Base-by-base conservation (phyloP, 2,888 invertebrate genomes). In the Luperina nickerlii region DNA sequence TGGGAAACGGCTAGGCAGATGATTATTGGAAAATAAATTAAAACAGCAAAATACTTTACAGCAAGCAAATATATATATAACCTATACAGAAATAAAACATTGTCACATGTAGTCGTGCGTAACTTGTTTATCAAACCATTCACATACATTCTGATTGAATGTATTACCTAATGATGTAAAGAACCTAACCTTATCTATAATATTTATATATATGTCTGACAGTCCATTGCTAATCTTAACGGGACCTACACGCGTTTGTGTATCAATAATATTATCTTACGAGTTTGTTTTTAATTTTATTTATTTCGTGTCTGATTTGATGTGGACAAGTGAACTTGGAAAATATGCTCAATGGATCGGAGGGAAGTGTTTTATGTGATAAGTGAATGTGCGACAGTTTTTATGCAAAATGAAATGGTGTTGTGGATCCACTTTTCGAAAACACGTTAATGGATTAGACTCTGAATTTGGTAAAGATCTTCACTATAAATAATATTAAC, bases 121-220 rank as follows among this genome's bases (percentile, higher is more conserved):
- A 70, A 70, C 51, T 51, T n/a, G 66, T 67, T 84, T 70, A 82
- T 88, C 84, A 77, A 86, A 79, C 74, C 87, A 73, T 89, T 89
- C 85, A 74, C 54, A 81, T 87, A 80, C 81, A 82, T 77, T 89
- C 88, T 90, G 91, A 91, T 90, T 88, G 87, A 82, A 83, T 82
- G 51, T 86, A 77, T 79, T 83, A 77, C 79, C 79, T 76, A 82
- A 71, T 76, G 84, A 80, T 78, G 88, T 63, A 76, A 74, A 76
- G n/a, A 73, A 81, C 77, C 72, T 74, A 62, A 45, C 74, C 57
- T 70, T 85, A 80, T 85, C 87, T 78, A 74, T 60, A 73, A 77
- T 83, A 74, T 66, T 78, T 74, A 67, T 62, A 74, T 32, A 32
- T 32, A 32, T 65, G 42, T 74, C 78, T 74, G 74, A 20, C 85